Base-by-base conservation (phyloP, 2,888 invertebrate genomes). In the Macroteleia sp. region DNA sequence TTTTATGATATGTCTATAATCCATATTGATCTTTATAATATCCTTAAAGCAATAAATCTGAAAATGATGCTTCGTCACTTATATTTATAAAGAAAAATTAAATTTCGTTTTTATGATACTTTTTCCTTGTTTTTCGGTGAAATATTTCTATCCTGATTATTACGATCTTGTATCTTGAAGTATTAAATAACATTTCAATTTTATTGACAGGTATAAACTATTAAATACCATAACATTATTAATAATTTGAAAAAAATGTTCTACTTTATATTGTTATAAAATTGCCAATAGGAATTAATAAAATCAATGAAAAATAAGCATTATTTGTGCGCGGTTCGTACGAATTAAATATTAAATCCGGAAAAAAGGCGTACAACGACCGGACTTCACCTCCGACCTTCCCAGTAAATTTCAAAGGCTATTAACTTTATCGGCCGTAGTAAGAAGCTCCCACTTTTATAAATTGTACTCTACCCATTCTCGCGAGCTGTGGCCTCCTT, bases 391-490 rank as follows among this genome's bases (percentile, higher is more conserved):
- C 76, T 66, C 73, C 73, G 57, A 79, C 73, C 73, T 52, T 52
- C 62, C 79, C 78, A 81, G 83, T 83, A 86, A 89, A 88, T 89
- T 89, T 88, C 70, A 81, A 71, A 81, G 85, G 86, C 87, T 88
- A 89, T 89, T 88, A 88, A 89, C 83, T 89, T 90, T 87, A 86
- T 87, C 87, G 85, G 84, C 14, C 66, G 73, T 75, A 71, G 82
- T 82, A 87, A 85, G 85, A 83, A 85, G 84, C 82, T 81, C 85
- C 82, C 88, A 89, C 87, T 89, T 90, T 90, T 88, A 89, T 88
- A 87, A 90, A 90, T 88, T 84, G 84, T 81, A 82, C 77, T 48
- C 77, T 70, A 74, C 46, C 75, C 76, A 52, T 74, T 64, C 67
- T 52, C 62, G 67, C 77, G 62, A 54, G 80, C 70, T 74, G 52